Conservation (phyloP, 2,113 vertebrate genomes). For the Acrocephalus kingi region DNA sequence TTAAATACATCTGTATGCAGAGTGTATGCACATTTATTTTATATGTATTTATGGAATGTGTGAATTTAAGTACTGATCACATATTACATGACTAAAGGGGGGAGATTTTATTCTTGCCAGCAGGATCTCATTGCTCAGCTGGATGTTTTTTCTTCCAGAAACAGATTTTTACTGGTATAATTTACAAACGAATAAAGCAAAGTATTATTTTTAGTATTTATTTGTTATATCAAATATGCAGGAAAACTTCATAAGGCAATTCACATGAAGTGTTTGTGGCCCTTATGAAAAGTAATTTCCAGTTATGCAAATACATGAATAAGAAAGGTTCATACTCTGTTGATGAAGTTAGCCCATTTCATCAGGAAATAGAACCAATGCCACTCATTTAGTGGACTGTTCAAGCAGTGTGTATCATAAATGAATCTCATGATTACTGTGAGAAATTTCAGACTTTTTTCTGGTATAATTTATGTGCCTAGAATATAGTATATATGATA, state of each 20-base stretch:
- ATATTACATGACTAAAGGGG: background rate
- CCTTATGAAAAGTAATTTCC: background rate
- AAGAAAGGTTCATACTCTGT: background rate
- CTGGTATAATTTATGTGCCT: background rate
- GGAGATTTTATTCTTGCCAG: background rate
- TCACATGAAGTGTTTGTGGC: background rate
- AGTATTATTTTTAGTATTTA: background rate
- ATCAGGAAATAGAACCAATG: background rate
- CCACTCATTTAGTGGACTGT: background rate
- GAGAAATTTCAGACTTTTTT: background rate
- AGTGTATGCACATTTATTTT: background rate
- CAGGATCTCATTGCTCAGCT: background rate
- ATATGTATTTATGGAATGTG: background rate
- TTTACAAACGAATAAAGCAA: background rate
- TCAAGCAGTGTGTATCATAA: background rate
- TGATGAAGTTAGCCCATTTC: background rate
- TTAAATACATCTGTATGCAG: background rate
- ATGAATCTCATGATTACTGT: background rate
- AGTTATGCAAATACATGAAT: background rate
- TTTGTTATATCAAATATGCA: background rate
- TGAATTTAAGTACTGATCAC: background rate
- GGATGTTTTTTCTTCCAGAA: background rate
- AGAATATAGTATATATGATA: background rate
- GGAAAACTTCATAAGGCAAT: background rate
- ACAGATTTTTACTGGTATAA: background rate